Conservation (phyloP, 2,797 vertebrate species). For the Micrastur ruficollis region DNA sequence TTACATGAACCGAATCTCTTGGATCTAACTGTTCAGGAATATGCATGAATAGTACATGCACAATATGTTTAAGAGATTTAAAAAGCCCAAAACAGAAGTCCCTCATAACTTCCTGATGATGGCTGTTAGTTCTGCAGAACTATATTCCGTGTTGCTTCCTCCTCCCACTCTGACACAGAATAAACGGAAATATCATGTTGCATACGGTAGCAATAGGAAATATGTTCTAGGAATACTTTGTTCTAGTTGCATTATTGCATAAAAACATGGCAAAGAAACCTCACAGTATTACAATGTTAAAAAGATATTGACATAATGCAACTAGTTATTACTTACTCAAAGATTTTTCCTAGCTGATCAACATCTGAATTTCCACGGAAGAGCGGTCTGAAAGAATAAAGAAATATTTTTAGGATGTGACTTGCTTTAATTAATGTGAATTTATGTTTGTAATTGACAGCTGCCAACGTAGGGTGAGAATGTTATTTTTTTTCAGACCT, state of each 20-base stretch:
- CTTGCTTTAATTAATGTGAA: background rate
- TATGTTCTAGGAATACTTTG: background rate
- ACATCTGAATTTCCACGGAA: conserved; percentile 98
- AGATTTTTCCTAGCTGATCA: conserved; percentile 98
- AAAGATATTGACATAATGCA: background rate
- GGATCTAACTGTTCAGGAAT: background rate
- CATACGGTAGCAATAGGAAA: background rate
- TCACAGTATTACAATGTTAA: background rate
- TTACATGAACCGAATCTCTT: background rate
- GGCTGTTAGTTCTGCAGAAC: conserved; percentile 13
- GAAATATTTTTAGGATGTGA: conserved; percentile 19
- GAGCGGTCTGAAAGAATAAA: conserved; percentile 85
- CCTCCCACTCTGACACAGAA: conserved; percentile 18
- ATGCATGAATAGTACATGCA: background rate
- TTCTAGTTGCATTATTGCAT: background rate
- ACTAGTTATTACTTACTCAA: conserved; percentile 88
- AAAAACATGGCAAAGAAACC: background rate
- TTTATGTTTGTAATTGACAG: background rate
- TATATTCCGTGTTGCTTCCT: conserved; percentile 3
- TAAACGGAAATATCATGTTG: conserved; percentile 9
- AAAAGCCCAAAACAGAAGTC: background rate
- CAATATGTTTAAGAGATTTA: background rate
- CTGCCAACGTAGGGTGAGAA: background rate
- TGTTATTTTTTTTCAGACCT: background rate
- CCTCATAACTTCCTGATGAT: background rate